Evolutionary conservation across 2,797 vertebrate species (phyloP), one percentile per base, ranked within the genome.

Genomic region (Zenarchopterus dispar): DNA sequence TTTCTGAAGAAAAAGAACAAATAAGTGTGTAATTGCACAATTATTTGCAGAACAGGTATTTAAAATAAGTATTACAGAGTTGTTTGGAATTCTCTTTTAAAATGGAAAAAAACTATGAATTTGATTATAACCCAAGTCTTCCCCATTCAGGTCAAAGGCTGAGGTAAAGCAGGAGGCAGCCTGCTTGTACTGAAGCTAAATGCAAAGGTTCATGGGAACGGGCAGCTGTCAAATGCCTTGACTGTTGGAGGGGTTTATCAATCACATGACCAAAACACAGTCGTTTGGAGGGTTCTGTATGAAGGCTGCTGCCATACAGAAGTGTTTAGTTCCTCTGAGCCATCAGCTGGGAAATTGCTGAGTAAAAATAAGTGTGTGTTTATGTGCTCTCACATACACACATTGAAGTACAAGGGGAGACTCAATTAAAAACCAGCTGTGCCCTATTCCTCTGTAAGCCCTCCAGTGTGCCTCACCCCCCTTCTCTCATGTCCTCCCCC

Each of bases 361-460:
- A 91, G 87, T 89, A 88, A 88, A 93, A 89, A 84, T 71, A 80
- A 17, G 54, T 57, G 80, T 70, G 60, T 66, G 26, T 62, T 51
- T 56, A 36, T 62, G 77, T 26, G 50, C 55, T 43, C 62, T 56
- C 54, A 56, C 31, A 15, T 11, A 67, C 70, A 53, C 67, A 41
- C 6, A 3, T 57, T 50, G 75, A 69, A 65, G 66, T 67, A 59
- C 67, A 70, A 72, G 67, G 78, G 84, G 84, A 75, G 82, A 83
- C 90, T 91, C 90, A 92, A 93, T 94, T 93, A 94, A 92, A 89
- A 93, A 90, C 89, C 92, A 94, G 92, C 93, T 94, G 93, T 91
- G 92, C 84, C 75, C 70, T 87, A 77, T 91, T 88, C 83, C 78
- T 89, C 80, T 83, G 80, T 79, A 88, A 85, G 85, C 86, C 88